phyloP scores from a whole-genome alignment of 2,888 invertebrate genomes.

The Linnaemya tessellans region DNA sequence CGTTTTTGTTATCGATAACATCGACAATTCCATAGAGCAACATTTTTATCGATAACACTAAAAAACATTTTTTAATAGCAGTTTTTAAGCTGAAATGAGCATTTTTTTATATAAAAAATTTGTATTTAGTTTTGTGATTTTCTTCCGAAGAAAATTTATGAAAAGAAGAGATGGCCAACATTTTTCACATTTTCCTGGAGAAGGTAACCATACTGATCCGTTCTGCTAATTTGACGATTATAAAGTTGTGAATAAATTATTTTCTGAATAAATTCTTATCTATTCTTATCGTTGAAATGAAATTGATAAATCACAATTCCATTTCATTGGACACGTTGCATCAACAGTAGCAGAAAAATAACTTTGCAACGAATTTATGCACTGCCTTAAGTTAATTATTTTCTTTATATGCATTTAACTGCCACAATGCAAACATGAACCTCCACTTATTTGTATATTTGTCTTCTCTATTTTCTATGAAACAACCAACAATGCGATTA shows the following conservation, averaged over 20 bases:
- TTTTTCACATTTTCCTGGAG: too few species aligned
- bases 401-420: neutral
- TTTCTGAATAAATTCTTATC: too few species aligned
- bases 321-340: neutral
- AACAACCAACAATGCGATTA: conserved; percentile 68
- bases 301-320: too few species aligned
- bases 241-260: too few species aligned
- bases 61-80: neutral
- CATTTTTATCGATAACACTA: neutral
- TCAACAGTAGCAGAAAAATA: neutral
- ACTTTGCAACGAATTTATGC: neutral
- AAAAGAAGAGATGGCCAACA: too few species aligned
- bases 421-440: neutral
- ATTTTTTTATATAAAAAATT: too few species aligned
- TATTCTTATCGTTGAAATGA: too few species aligned
- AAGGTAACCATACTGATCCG: too few species aligned
- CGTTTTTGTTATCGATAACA: neutral
- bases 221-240: too few species aligned
- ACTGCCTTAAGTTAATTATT: neutral
- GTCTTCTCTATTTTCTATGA: conserved; percentile 7
- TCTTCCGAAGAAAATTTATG: too few species aligned
- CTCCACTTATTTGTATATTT: neutral
- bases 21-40: neutral
- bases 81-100: too few species aligned
- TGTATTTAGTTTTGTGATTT: too few species aligned